Evolutionary conservation across 1,140 invertebrate species (phyloP), one percentile per base, ranked within the genome.

Genomic region (Galleria mellonella): DNA sequence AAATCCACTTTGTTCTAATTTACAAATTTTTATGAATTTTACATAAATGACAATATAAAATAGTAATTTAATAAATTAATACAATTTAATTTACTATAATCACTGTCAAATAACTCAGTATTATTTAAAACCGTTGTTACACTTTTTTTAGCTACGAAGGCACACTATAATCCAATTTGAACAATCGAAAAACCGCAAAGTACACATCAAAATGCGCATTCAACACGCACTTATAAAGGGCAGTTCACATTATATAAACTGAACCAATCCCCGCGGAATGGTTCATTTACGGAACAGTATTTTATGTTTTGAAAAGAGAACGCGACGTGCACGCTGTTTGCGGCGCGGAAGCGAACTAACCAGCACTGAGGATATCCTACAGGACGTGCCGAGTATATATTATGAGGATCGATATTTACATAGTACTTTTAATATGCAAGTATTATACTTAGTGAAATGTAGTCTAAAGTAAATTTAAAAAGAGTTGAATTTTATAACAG

Each of bases 391-490:
- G 56, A 54, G 62, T 62, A 53, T 68, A 62, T 59, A 41, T 56
- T 67, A 72, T 72, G 66, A 75, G 65, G 72, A 83, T 83, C 79
- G 72, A 83, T 83, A 83, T 83, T 81, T 83, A 81, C 74, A 83
- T 84, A 74, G 63, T 73, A 62, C 68, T 77, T 74, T 79, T 82
- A 76, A 84, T 82, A 76, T 76, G 65, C 70, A 60, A 62, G 55
- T 63, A 23, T 23, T 23, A 23, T 23, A 23, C 17, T 23, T 2
- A 23, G 6, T 3, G 17, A 2, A n/a, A n/a, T n/a, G n/a, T n/a
- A n/a, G n/a, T n/a, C n/a, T n/a, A n/a, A n/a, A n/a, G n/a, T n/a
- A n/a, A n/a, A n/a, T n/a, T n/a, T n/a, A n/a, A n/a, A n/a, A n/a
- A n/a, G n/a, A n/a, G n/a, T n/a, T n/a, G n/a, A n/a, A n/a, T n/a